Evolutionary conservation across 2,113 vertebrate species (phyloP).

Genomic region (Ovis canadensis): DNA sequence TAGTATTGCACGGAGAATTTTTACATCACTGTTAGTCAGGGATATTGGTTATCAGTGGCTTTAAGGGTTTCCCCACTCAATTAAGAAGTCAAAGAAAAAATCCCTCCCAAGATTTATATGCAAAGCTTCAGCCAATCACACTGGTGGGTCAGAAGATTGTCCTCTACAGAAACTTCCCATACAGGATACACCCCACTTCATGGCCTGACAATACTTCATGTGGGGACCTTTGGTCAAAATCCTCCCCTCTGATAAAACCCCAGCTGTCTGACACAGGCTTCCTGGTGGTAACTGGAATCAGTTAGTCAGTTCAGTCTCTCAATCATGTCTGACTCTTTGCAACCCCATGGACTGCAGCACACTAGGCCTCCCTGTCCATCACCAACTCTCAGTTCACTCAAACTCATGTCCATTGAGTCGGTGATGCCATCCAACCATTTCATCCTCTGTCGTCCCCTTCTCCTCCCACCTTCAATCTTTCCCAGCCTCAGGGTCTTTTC

Average conservation of each 20-base stretch:
- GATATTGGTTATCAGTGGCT: neutral
- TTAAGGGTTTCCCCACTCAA: neutral
- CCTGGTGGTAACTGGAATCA: neutral
- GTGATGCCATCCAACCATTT: neutral
- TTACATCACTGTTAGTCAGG: no score
- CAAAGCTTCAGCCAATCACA: neutral
- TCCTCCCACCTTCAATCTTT: neutral
- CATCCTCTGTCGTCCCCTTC: neutral
- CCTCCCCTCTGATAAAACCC: neutral
- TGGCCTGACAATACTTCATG: accelerated
- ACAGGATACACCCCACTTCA: accelerated
- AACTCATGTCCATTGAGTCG: neutral
- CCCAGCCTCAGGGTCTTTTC: neutral
- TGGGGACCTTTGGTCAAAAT: accelerated
- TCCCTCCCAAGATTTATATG: accelerated
- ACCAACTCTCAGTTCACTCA: neutral
- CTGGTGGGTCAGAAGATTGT: neutral
- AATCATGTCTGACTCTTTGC: neutral
- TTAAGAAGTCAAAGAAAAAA: neutral
- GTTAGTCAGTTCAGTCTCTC: neutral
- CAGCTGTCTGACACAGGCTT: neutral
- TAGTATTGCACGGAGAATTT: neutral
- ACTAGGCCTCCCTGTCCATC: neutral
- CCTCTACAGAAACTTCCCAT: neutral
- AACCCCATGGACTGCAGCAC: neutral